These are phyloP conservation scores for Diuraphis noxia DNA, from an alignment of 1,140 invertebrate genomes.

Conservation along the genomic window DNA sequence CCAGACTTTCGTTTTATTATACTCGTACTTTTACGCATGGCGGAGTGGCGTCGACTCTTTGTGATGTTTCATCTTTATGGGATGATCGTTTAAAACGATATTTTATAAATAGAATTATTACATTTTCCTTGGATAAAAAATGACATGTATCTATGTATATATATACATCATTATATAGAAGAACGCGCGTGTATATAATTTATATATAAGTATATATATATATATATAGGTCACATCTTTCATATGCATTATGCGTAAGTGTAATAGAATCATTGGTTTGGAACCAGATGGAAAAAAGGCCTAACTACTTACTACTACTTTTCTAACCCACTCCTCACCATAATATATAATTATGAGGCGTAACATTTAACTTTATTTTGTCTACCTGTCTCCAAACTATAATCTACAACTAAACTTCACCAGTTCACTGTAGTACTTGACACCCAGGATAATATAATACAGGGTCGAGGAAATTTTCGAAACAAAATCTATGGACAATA, in stretches of 20 bases:
- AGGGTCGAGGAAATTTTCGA: background rate
- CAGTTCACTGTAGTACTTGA: background rate
- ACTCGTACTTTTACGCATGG: background rate
- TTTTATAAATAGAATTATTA: slow-evolving; percentile 12
- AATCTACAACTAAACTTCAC: background rate
- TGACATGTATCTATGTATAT: too few species aligned
- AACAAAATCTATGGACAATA: background rate
- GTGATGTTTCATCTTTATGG: background rate
- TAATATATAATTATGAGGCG: too few species aligned
- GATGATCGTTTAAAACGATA: background rate
- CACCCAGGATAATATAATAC: background rate
- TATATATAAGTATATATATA: too few species aligned
- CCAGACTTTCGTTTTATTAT: slow-evolving; percentile 1
- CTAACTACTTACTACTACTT: too few species aligned
- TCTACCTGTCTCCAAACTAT: too few species aligned
- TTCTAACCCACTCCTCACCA: too few species aligned
- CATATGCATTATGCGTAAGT: background rate
- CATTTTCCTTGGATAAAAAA: background rate
- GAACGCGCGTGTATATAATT: background rate
- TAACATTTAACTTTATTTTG: too few species aligned
- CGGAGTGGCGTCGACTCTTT: background rate
- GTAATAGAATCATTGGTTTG: background rate
- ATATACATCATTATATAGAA: background rate
- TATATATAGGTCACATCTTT: background rate
- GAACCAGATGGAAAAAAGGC: background rate